Base-by-base conservation (phyloP, 2,113 vertebrate species). In the Pholis gunnellus region DNA sequence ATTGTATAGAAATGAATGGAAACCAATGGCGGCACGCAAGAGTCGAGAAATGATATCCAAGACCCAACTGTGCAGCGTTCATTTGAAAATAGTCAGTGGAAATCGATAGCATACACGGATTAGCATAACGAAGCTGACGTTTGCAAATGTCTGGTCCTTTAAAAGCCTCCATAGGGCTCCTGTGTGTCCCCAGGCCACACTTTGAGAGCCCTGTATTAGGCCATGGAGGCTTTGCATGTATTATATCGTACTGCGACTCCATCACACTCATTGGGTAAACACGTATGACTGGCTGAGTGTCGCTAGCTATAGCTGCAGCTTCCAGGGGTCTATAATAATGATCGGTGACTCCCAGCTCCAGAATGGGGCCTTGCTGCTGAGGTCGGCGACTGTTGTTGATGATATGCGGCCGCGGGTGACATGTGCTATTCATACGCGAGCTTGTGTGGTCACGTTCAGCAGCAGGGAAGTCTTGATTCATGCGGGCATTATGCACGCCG, bases 371-470 rank as follows among this genome's bases (percentile, higher is more conserved):
- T 60, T 27, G 72, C 71, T 22, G 80, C 22, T 14, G 74, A 65
- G 83, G 76, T 76, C 65, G 57, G 17, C 27, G 5, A 63, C 79
- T 68, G 81, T 65, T 54, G 71, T 70, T 77, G 72, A 76, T 81
- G 87, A 88, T 73, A 72, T 40, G 76, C 77, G 75, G 56, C 72
- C 44, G 63, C 31, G 68, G 80, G 52, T 79, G 86, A 87, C 76
- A 20, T 20, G 72, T 86, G 82, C 83, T 88, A 72, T 88, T 88
- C 76, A 86, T 78, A 83, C 27, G 4, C 56, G 15, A 86, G 88
- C 91, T 76, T 92, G 94, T 92, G 94, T 84, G 94, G 91, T 92
- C 92, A 91, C 80, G 88, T 92, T 88, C 71, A 3, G 86, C 85
- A 85, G 81, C 82, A 44, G 85, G 84, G 79, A 84, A 85, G 90